Conservation (phyloP, 2,797 vertebrate genomes). For the Pseudochirops corinnae region DNA sequence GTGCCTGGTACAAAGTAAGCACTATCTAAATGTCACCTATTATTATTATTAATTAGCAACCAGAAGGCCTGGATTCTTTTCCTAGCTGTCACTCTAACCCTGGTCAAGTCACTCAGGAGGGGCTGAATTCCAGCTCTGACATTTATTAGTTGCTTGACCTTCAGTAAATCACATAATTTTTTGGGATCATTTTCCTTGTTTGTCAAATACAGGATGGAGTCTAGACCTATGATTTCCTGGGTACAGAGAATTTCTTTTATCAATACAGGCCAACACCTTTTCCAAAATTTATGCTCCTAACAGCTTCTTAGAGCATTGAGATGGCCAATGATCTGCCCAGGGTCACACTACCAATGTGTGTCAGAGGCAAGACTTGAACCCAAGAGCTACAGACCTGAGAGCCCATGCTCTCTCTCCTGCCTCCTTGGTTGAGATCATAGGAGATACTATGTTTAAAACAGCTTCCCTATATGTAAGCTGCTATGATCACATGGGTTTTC, state of each 20-base stretch:
- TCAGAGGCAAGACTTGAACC: background rate
- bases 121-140: background rate
- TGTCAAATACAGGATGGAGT: slow-evolving; percentile 7
- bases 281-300: background rate
- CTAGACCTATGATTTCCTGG: background rate
- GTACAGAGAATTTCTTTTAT: background rate
- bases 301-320: background rate
- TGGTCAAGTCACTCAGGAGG: background rate
- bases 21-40: background rate
- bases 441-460: background rate
- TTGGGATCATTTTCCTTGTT: background rate
- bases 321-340: background rate
- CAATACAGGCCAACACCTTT: background rate
- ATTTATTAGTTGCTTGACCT: background rate
- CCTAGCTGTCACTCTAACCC: background rate
- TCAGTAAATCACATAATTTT: background rate
- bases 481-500: slow-evolving; percentile 11
- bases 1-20: background rate
- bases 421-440: slow-evolving; percentile 30
- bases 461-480: slow-evolving; percentile 25
- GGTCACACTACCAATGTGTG: background rate
- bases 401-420: slow-evolving; percentile 24
- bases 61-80: background rate
- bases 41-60: background rate
- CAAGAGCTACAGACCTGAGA: background rate